phyloP scores from a whole-genome alignment of 1,140 invertebrate genomes.

The Octopus bimaculoides region DNA sequence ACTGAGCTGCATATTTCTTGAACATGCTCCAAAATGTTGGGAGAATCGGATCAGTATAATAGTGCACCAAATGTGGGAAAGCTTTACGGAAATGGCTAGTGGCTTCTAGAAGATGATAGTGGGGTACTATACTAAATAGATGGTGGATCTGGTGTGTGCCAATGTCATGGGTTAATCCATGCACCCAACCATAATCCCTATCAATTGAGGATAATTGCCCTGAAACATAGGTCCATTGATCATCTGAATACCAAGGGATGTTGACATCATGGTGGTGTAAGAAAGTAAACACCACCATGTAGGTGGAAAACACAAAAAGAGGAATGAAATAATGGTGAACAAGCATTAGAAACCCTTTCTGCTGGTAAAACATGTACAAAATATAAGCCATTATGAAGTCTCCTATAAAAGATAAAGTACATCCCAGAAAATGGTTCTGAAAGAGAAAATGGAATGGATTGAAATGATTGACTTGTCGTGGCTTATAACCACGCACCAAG shows the following conservation, averaged over 20 bases:
- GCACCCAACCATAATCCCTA: conserved; percentile 55
- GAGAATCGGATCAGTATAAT: conserved; percentile 32
- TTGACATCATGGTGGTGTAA: conserved; percentile 57
- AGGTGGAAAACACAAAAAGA: conserved; percentile 49
- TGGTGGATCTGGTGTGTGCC: conserved; percentile 58
- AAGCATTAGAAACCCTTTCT: conserved; percentile 30
- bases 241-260: conserved; percentile 56
- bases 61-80: conserved; percentile 42
- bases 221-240: conserved; percentile 54
- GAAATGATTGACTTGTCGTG: conserved; percentile 40
- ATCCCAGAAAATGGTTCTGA: conserved; percentile 32
- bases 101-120: conserved; percentile 58
- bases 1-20: conserved; percentile 37
- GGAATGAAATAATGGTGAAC: conserved; percentile 56
- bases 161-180: conserved; percentile 57
- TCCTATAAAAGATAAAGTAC: conserved; percentile 37
- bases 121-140: conserved; percentile 57
- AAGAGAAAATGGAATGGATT: conserved; percentile 37
- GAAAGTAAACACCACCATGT: conserved; percentile 56
- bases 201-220: conserved; percentile 58
- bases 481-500: conserved; percentile 39
- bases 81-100: conserved; percentile 43
- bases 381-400: conserved; percentile 37
- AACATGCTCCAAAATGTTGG: conserved; percentile 44
- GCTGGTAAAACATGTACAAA: conserved; percentile 33